phyloP scores from a whole-genome alignment of 2,888 invertebrate genomes.

The Marronus borbonicus region DNA sequence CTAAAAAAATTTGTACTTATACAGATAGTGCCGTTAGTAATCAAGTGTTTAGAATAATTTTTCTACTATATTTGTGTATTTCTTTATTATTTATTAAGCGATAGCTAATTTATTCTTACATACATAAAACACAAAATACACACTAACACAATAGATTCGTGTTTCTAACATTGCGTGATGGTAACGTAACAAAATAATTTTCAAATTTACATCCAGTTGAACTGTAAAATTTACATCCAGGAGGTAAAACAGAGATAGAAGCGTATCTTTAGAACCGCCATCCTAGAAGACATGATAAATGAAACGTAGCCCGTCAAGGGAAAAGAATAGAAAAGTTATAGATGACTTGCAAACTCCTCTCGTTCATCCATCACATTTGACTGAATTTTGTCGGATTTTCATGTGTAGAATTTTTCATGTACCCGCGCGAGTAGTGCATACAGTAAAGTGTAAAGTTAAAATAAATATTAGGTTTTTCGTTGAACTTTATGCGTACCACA shows the following conservation, averaged over 20 bases:
- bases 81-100: neutral
- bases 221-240: neutral
- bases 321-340: conserved; percentile 32
- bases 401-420: neutral
- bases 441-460: neutral
- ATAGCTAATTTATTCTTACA: conserved; percentile 1
- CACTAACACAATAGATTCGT: neutral
- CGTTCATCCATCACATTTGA: conserved; percentile 42
- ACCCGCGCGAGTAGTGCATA: neutral
- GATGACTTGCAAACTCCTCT: conserved; percentile 33
- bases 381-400: conserved; percentile 43
- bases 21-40: conserved; percentile 33
- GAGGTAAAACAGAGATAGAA: neutral
- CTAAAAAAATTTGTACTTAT: conserved; percentile 23
- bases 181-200: neutral
- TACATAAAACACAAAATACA: neutral
- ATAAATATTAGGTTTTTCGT: neutral
- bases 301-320: conserved; percentile 35
- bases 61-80: conserved; percentile 19
- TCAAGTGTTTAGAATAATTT: conserved; percentile 28
- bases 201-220: neutral
- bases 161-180: neutral
- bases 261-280: neutral
- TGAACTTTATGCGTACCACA: neutral
- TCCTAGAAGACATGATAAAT: conserved; percentile 38